Percentiles rank a stretch among this genome's conserved stretches.
phyloP scores from a whole-genome alignment of 2,113 vertebrate genomes.

The Crotophaga sulcirostris region DNA sequence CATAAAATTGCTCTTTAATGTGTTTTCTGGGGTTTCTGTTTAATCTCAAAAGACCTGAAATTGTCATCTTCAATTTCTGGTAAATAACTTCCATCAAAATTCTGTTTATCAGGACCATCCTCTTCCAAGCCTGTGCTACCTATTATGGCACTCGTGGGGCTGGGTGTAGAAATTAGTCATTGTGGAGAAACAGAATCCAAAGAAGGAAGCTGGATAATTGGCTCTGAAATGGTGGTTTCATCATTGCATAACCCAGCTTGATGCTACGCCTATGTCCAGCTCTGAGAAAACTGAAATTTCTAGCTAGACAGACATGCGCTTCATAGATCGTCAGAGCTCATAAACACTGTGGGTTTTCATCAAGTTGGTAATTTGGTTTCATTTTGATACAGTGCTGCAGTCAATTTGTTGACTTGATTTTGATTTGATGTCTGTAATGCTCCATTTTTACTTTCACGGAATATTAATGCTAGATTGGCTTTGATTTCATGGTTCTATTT shows the following conservation, averaged over 20 bases:
- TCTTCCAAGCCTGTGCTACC: neutral
- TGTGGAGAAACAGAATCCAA: neutral
- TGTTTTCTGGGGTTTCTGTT: neutral
- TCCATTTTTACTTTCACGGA: neutral
- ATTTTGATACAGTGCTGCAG: neutral
- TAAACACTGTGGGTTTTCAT: slow-evolving; percentile 3
- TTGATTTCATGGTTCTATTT: slow-evolving; percentile 43
- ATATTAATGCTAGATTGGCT: slow-evolving; percentile 43
- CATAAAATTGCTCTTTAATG: neutral
- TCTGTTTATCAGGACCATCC: neutral
- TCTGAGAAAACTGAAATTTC: slow-evolving; percentile 24
- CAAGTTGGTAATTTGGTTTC: slow-evolving; percentile 8
- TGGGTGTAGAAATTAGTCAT: neutral
- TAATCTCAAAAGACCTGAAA: slow-evolving; percentile 18
- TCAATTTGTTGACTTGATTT: slow-evolving; percentile 53
- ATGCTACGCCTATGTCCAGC: neutral
- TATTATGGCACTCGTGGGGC: neutral
- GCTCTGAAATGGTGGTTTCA: neutral
- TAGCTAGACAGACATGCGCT: neutral
- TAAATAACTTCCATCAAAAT: slow-evolving; percentile 13
- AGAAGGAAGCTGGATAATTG: neutral
- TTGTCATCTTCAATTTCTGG: neutral
- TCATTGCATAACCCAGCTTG: neutral
- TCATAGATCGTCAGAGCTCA: neutral
- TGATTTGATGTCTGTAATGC: slow-evolving; percentile 34